Evolutionary conservation across 37 sponge, comb jelly and placozoan genomes (phyloP).

Genomic region (Crambe crambe): DNA sequence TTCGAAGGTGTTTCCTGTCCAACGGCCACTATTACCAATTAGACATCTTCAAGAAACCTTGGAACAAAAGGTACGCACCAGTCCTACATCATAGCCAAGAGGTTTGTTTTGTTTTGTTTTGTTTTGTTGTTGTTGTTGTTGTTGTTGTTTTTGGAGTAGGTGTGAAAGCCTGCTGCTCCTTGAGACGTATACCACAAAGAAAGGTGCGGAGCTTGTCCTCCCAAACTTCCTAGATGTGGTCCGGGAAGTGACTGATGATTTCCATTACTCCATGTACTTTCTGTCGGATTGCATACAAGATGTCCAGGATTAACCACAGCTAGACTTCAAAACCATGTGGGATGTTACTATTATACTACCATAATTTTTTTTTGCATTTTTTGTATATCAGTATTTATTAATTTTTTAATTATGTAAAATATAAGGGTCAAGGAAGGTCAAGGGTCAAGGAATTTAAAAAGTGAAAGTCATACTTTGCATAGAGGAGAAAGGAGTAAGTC

Average conservation of each 20-base stretch:
- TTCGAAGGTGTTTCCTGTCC: conserved; percentile 74
- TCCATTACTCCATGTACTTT: conserved; percentile 71
- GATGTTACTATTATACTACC: too few relatives aligned
- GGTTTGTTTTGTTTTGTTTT: too few relatives aligned
- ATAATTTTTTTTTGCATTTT: too few relatives aligned
- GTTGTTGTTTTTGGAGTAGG: conserved; percentile 20
- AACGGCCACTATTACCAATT: conserved; percentile 73
- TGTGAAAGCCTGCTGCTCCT: conserved; percentile 60
- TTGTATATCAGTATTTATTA: too few relatives aligned
- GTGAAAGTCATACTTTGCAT: too few relatives aligned
- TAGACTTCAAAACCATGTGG: too few relatives aligned
- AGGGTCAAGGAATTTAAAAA: too few relatives aligned
- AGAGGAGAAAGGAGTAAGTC: too few relatives aligned
- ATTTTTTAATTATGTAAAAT: too few relatives aligned
- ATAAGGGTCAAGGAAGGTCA: too few relatives aligned
- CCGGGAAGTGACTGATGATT: conserved; percentile 66
- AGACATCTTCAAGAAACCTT: conserved; percentile 67
- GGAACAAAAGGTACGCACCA: conserved; percentile 32
- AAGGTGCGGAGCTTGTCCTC: conserved; percentile 47
- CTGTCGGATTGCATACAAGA: too few relatives aligned
- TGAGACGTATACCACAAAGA: conserved; percentile 71
- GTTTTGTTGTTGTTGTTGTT: too few relatives aligned
- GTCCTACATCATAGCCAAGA: neutral
- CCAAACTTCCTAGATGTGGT: conserved; percentile 68
- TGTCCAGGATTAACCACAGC: neutral